Evolutionary conservation across 1,140 invertebrate species (phyloP), one percentile per base, ranked within the genome.

Genomic region (Teleogryllus occipitalis): DNA sequence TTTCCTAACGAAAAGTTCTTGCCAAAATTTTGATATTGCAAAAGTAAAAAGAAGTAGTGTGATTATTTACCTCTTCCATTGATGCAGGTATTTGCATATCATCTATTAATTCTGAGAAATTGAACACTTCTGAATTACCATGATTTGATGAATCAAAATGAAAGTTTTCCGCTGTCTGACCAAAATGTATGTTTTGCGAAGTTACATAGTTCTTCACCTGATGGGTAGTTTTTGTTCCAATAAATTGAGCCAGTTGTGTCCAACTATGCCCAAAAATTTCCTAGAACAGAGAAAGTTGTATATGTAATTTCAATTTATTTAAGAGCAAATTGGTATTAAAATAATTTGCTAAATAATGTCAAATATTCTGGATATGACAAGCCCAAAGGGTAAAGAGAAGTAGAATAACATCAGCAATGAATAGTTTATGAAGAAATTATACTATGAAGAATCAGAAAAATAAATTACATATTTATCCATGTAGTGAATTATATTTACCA

Each of bases 221-320:
- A 78, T 88, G 84, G 81, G 87, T 85, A 72, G 87, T 90, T 84
- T 91, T 90, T 8, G 90, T 89, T 83, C 90, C 91, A 80, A 93
- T 87, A 81, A 90, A 88, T 84, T 90, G 87, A 76, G 92, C 88
- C 82, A 93, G 88, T 83, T 90, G 89, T 49, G 85, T 84, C 84
- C 89, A 87, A 84, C 90, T 90, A 83, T 89, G 88, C 6, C 91
- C 91, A 88, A 90, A 91, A 80, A 91, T 89, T 81, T 89, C 89
- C 90, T 91, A 82, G 84, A 83, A 81, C 27, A 47, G 79, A 72
- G 49, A 78, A 47, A 79, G n/a, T n/a, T 65, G 78, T 8, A 47
- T n/a, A 27, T 46, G 14, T 46, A 22, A 80, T 76, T 46, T 47
- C 46, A n/a, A 76, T 21, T 47, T 10, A 15, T 47, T 46, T 46